These are phyloP conservation scores for Thalassophryne amazonica DNA, from an alignment of 2,797 vertebrate species.

Conservation along the genomic window DNA sequence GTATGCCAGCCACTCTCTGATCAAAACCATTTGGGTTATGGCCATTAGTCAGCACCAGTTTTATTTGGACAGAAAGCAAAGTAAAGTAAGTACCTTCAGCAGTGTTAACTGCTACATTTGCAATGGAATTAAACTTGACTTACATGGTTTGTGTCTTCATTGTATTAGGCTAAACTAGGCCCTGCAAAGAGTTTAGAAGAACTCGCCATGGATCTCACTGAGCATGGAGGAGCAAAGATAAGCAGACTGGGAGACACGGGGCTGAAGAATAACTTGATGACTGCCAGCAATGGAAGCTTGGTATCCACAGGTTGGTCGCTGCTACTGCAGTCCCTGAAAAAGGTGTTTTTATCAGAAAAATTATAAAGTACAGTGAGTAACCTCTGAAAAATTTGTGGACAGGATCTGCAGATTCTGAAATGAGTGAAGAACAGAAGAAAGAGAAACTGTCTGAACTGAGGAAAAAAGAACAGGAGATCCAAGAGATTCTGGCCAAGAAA, in stretches of 20 bases:
- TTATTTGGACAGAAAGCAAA: slow-evolving; percentile 98
- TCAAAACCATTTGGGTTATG: slow-evolving; percentile 99
- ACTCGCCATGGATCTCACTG: slow-evolving; percentile 91
- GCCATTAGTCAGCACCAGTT: slow-evolving; percentile 99
- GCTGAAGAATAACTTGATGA: slow-evolving; percentile 91
- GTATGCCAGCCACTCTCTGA: slow-evolving; percentile 95
- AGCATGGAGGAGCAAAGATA: slow-evolving; percentile 84
- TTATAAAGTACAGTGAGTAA: background rate
- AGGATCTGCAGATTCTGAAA: slow-evolving; percentile 89
- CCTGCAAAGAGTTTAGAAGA: slow-evolving; percentile 89
- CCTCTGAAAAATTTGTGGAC: slow-evolving; percentile 1
- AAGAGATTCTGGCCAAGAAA: slow-evolving; percentile 89
- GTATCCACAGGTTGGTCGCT: slow-evolving; percentile 89
- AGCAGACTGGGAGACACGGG: slow-evolving; percentile 82
- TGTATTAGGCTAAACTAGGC: slow-evolving; percentile 87
- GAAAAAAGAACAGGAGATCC: slow-evolving; percentile 89
- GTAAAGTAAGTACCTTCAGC: slow-evolving; percentile 85
- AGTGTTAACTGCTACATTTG: background rate
- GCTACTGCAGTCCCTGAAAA: too few relatives aligned
- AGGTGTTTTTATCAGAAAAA: background rate
- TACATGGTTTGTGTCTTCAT: background rate
- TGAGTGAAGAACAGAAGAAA: slow-evolving; percentile 91
- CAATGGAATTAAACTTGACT: background rate
- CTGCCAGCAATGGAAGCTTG: slow-evolving; percentile 94
- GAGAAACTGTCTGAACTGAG: slow-evolving; percentile 92